These are phyloP conservation scores for Trachymyrmex cornetzi DNA, from an alignment of 1,140 invertebrate species.

Conservation along the genomic window DNA sequence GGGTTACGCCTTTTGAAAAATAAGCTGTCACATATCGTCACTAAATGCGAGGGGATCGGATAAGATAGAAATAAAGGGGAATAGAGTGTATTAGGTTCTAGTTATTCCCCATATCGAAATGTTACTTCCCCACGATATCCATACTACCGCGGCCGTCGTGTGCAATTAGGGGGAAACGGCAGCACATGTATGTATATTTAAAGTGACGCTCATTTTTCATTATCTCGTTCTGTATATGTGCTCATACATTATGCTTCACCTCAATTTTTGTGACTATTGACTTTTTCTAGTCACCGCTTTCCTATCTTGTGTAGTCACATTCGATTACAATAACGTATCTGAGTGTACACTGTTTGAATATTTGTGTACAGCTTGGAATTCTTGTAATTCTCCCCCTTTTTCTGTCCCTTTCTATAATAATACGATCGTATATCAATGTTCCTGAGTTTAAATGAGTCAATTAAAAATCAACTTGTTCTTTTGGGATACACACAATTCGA, in stretches of 20 bases:
- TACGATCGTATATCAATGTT: neutral
- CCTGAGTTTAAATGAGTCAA: neutral
- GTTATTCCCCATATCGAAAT: conserved; percentile 73
- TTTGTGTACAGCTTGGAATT: neutral
- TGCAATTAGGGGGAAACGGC: conserved; percentile 30
- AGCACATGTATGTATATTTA: conserved; percentile 32
- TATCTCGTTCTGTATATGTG: neutral
- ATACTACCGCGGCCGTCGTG: conserved; percentile 26
- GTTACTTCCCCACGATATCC: conserved; percentile 63
- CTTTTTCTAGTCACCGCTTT: conserved; percentile 22
- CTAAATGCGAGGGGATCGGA: conserved; percentile 63
- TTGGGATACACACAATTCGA: neutral
- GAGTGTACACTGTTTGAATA: neutral
- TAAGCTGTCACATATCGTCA: conserved; percentile 74
- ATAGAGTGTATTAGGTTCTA: conserved; percentile 68
- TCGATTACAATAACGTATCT: conserved; percentile 9
- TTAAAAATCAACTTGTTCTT: neutral
- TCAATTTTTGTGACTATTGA: conserved; percentile 18
- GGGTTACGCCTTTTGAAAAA: conserved; percentile 65
- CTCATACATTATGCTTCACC: conserved; percentile 4
- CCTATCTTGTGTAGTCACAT: conserved; percentile 2
- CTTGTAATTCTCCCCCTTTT: neutral
- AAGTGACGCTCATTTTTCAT: conserved; percentile 49
- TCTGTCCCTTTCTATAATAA: neutral
- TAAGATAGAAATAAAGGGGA: conserved; percentile 62